phyloP scores from a whole-genome alignment of 2,888 invertebrate genomes.

The Chrysotoxum bicinctum region DNA sequence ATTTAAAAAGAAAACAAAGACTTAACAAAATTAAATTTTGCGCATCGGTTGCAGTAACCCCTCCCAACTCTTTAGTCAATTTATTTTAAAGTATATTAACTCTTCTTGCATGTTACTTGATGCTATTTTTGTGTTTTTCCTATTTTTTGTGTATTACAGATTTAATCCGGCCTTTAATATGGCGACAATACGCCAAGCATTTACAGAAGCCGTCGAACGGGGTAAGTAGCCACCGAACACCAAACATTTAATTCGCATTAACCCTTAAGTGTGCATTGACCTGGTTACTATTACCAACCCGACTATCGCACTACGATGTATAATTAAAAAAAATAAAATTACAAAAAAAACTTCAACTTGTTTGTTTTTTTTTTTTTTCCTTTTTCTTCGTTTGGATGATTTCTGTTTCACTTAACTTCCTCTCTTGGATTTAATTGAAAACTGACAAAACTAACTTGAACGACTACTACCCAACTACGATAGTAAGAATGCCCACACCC shows the following conservation, averaged over 20 bases:
- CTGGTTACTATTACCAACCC: slow-evolving; percentile 43
- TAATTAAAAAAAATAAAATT: slow-evolving; percentile 23
- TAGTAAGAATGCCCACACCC: slow-evolving; percentile 98
- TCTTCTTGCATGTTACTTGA: slow-evolving; percentile 52
- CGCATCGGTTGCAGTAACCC: slow-evolving; percentile 30
- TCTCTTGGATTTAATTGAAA: slow-evolving; percentile 59
- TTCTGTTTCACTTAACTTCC: slow-evolving; percentile 34
- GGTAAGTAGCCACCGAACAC: slow-evolving; percentile 83
- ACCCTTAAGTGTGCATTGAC: slow-evolving; percentile 64
- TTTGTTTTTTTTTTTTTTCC: not conserved
- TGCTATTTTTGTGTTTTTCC: slow-evolving; percentile 56
- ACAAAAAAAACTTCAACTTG: slow-evolving; percentile 20
- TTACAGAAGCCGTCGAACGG: slow-evolving; percentile 96
- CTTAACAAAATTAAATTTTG: not conserved
- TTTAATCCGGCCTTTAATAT: slow-evolving; percentile 96
- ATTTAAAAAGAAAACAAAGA: not conserved
- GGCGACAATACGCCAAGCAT: slow-evolving; percentile 96
- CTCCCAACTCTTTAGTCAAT: slow-evolving; percentile 23
- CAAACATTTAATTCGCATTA: slow-evolving; percentile 41
- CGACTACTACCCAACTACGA: slow-evolving; percentile 39
- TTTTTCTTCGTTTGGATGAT: not conserved
- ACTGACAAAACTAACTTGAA: slow-evolving; percentile 20
- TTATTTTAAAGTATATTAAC: slow-evolving; percentile 41
- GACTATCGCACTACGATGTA: slow-evolving; percentile 24
- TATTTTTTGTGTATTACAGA: slow-evolving; percentile 83